Evolutionary conservation across 2,888 invertebrate genomes (phyloP).

Genomic region (Galerucella nymphaeae): DNA sequence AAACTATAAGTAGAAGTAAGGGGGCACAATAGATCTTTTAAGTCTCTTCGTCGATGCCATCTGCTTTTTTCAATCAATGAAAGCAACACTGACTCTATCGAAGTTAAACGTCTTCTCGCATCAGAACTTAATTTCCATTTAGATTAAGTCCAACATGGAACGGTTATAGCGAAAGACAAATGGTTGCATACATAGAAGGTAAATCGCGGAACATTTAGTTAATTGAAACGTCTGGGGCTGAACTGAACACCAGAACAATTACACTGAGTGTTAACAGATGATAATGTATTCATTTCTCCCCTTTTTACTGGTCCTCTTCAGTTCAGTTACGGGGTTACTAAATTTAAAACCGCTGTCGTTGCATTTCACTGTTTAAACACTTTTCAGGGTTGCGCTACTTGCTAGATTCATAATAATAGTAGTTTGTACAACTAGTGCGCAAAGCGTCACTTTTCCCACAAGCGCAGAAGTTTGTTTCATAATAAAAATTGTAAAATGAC

Average conservation of each 20-base stretch:
- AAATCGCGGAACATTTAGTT: conserved; percentile 67
- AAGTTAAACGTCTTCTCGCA: background rate
- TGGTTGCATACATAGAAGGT: conserved; percentile 59
- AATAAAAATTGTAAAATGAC: too few relatives aligned
- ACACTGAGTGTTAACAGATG: conserved; percentile 67
- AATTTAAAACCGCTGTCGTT: conserved; percentile 6
- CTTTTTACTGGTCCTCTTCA: conserved; percentile 44
- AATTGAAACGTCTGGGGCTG: conserved; percentile 66
- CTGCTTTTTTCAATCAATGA: background rate
- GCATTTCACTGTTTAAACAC: background rate
- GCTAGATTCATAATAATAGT: too few relatives aligned
- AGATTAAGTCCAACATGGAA: conserved; percentile 59
- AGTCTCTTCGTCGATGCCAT: too few relatives aligned
- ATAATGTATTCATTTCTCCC: conserved; percentile 65
- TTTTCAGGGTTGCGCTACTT: background rate
- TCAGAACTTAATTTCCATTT: conserved; percentile 58
- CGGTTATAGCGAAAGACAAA: conserved; percentile 57
- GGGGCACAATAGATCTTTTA: too few relatives aligned
- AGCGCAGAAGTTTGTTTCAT: too few relatives aligned
- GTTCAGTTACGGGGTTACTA: conserved; percentile 14
- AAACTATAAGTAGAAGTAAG: too few relatives aligned
- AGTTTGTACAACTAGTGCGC: too few relatives aligned
- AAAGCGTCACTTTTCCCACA: too few relatives aligned
- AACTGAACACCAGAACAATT: conserved; percentile 65
- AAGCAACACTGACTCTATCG: background rate